Evolutionary conservation across 2,113 vertebrate species (phyloP).

Genomic region (Gallinago undulata): DNA sequence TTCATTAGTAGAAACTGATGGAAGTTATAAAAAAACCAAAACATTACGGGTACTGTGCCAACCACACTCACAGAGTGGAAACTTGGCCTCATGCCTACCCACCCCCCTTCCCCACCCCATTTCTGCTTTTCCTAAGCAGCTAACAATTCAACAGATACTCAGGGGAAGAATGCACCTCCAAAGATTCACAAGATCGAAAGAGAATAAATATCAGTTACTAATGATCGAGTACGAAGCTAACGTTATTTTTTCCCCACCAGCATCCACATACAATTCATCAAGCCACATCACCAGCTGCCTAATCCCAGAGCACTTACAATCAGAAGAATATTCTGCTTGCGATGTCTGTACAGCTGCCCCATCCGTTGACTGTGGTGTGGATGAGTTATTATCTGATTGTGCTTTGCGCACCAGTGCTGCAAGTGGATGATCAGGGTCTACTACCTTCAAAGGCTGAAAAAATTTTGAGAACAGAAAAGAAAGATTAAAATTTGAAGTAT

Average conservation of each 20-base stretch:
- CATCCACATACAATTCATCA: neutral
- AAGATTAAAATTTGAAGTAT: neutral
- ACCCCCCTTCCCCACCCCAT: neutral
- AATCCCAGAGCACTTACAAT: constrained; percentile 83
- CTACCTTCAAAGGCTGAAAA: constrained; percentile 89
- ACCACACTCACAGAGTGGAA: neutral
- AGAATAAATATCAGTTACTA: neutral
- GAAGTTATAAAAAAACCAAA: neutral
- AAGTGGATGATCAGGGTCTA: constrained; percentile 95
- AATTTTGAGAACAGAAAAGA: neutral
- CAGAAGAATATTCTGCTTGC: constrained; percentile 82
- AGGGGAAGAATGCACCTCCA: neutral
- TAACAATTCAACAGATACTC: neutral
- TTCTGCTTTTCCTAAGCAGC: neutral
- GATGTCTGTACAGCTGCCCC: constrained; percentile 61
- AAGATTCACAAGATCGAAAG: neutral
- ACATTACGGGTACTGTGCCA: neutral
- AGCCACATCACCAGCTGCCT: neutral
- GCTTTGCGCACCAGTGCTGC: constrained; percentile 91
- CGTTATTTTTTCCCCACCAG: neutral
- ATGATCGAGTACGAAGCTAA: neutral
- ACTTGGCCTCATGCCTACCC: neutral
- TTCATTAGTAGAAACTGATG: neutral
- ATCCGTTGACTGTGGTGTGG: constrained; percentile 69
- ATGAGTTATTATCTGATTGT: constrained; percentile 81